Evolutionary conservation across 30 jellyfish, hydroid and myxozoan genomes (phyloP).

Genomic region (Mastigias papua): DNA sequence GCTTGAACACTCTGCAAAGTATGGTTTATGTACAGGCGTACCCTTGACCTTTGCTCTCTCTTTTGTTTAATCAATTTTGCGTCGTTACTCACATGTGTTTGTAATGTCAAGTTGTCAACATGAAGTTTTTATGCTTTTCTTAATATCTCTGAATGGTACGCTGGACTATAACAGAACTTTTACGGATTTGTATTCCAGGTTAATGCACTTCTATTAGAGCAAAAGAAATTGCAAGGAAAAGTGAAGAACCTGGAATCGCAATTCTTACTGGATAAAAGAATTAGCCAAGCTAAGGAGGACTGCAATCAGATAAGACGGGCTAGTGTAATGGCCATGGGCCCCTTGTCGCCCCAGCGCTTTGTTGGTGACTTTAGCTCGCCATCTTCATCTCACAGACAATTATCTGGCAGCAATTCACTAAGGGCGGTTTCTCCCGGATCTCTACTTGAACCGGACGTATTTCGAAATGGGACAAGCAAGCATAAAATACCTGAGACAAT

Average conservation of each 20-base stretch:
- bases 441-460: constrained; percentile 9
- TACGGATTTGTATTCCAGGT: constrained; percentile 15
- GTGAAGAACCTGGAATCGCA: constrained; percentile 70
- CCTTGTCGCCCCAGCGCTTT: constrained; percentile 23
- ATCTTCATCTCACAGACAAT: constrained; percentile 9
- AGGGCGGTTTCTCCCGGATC: constrained; percentile 53
- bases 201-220: constrained; percentile 33
- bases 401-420: constrained; percentile 21
- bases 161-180: neutral
- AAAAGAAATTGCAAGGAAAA: constrained; percentile 67
- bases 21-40: neutral
- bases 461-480: constrained; percentile 16
- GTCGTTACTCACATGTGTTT: too few relatives aligned
- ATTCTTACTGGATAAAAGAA: constrained; percentile 40
- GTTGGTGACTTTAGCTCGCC: constrained; percentile 28
- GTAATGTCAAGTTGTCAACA: neutral
- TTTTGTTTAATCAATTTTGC: neutral
- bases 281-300: constrained; percentile 62
- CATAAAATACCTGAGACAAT: constrained; percentile 24
- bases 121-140: too few relatives aligned
- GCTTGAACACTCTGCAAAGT: neutral
- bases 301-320: constrained; percentile 57
- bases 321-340: constrained; percentile 61
- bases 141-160: too few relatives aligned
- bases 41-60: neutral